Evolutionary conservation across 2,888 invertebrate species (phyloP), one percentile per base, ranked within the genome.

Genomic region (Sarcophaga caerulescens): DNA sequence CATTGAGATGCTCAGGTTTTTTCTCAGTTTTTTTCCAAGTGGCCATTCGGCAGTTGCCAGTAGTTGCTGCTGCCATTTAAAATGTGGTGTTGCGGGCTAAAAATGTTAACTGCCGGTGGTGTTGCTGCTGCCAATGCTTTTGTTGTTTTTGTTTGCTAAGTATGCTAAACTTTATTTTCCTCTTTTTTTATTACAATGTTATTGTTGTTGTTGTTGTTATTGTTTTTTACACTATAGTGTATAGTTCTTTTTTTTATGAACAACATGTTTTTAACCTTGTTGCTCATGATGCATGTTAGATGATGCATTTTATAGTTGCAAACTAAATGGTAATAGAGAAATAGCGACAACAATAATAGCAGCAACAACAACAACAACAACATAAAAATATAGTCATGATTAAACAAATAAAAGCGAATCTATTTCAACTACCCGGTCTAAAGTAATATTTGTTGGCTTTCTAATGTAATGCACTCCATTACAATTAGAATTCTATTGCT

Each of bases 251-350:
- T 14, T 69, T 69, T 63, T 75, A 81, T 75, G 60, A 81, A 70
- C 75, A 81, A 70, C 76, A 80, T 78, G 66, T 77, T 83, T 74
- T 70, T 81, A 84, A 86, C 86, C 86, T 86, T 86, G 86, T 81
- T 77, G 81, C 78, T 77, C 80, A 81, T 74, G 74, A 69, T 81
- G 74, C 69, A 78, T 86, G 84, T 86, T 81, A 84, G 86, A 86
- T 86, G 86, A 86, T 84, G 86, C 86, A 86, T 86, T 86, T 86
- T 84, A 84, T 86, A 77, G 86, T 84, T 81, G 66, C 84, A 84
- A 81, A 74, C 78, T n/a, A 78, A 52, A 52, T 52, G 14, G 52
- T 35, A 35, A 35, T 10, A 35, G 65, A 73, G 73, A 57, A 35
- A 35, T 10, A 35, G 35, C 35, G 10, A 3, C 35, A 35, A 35